Evolutionary conservation across 2,797 vertebrate genomes (phyloP).

Genomic region (Coranthus polyacanthus): DNA sequence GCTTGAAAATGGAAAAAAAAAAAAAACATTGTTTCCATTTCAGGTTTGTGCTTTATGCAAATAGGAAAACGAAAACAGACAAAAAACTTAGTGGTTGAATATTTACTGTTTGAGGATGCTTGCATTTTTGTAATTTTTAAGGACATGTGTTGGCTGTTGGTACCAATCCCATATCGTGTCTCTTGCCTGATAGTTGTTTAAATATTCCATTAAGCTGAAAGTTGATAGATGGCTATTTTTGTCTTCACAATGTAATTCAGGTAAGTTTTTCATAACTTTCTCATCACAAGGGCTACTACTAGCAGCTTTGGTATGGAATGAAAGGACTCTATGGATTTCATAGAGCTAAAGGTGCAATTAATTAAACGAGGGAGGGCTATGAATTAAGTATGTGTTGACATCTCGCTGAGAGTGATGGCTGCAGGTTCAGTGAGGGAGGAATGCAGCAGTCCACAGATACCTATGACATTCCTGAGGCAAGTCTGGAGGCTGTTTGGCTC

Average conservation of each 20-base stretch:
- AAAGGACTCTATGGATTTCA: constrained; percentile 62
- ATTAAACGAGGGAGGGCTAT: constrained; percentile 29
- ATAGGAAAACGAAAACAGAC: constrained; percentile 74
- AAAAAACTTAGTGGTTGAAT: constrained; percentile 75
- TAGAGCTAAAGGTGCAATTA: constrained; percentile 74
- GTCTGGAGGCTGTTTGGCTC: constrained; percentile 33
- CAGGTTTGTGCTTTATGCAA: constrained; percentile 83
- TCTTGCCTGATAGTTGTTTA: constrained; percentile 75
- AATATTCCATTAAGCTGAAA: constrained; percentile 71
- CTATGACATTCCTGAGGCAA: constrained; percentile 46
- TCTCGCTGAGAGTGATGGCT: constrained; percentile 42
- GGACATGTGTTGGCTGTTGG: constrained; percentile 68
- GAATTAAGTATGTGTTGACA: constrained; percentile 52
- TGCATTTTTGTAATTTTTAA: constrained; percentile 69
- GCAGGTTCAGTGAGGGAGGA: constrained; percentile 61
- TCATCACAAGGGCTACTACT: constrained; percentile 88
- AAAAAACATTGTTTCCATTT: constrained; percentile 67
- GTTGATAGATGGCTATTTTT: constrained; percentile 67
- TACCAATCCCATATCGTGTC: constrained; percentile 78
- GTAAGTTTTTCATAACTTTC: constrained; percentile 84
- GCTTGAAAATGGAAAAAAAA: constrained; percentile 63
- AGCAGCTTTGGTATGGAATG: constrained; percentile 70
- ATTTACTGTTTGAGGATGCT: constrained; percentile 77
- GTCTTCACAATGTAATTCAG: constrained; percentile 85
- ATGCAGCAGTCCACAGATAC: constrained; percentile 60